Evolutionary conservation across 2,113 vertebrate species (phyloP).

Genomic region (Formicarius rufipectus): DNA sequence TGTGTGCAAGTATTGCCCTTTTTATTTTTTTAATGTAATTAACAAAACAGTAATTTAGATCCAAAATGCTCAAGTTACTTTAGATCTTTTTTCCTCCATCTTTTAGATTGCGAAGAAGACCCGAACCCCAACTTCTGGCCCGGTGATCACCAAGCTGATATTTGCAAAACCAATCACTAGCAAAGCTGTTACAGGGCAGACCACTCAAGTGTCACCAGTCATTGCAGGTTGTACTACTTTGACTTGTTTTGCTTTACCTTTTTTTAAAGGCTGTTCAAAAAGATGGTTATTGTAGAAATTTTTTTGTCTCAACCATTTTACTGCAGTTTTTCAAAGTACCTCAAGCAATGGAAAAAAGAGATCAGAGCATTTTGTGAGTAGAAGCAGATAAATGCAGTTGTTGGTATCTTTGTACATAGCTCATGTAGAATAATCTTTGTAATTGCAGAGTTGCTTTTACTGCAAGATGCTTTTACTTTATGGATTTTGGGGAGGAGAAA

Average conservation of each 20-base stretch:
- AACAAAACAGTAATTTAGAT: background rate
- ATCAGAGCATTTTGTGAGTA: background rate
- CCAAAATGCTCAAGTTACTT: background rate
- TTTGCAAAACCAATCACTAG: constrained; percentile 96
- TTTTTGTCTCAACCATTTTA: background rate
- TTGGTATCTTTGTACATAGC: background rate
- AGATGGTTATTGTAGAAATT: background rate
- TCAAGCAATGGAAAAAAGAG: background rate
- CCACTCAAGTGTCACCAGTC: constrained; percentile 85
- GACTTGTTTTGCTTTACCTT: constrained; percentile 35
- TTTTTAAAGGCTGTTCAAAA: background rate
- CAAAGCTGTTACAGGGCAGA: constrained; percentile 90
- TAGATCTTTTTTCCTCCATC: constrained; percentile 37
- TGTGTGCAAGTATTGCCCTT: background rate
- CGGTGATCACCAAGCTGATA: constrained; percentile 93
- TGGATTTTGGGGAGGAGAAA: background rate
- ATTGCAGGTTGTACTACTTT: constrained; percentile 84
- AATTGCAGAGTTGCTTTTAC: background rate
- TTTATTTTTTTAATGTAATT: background rate
- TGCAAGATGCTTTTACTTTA: background rate
- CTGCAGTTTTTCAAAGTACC: background rate
- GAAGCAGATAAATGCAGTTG: background rate
- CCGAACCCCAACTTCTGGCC: constrained; percentile 88
- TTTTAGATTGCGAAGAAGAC: constrained; percentile 95
- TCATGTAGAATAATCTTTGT: background rate